These are phyloP conservation scores for Rhinoraja longicauda DNA, from an alignment of 2,797 vertebrate species.

Conservation along the genomic window DNA sequence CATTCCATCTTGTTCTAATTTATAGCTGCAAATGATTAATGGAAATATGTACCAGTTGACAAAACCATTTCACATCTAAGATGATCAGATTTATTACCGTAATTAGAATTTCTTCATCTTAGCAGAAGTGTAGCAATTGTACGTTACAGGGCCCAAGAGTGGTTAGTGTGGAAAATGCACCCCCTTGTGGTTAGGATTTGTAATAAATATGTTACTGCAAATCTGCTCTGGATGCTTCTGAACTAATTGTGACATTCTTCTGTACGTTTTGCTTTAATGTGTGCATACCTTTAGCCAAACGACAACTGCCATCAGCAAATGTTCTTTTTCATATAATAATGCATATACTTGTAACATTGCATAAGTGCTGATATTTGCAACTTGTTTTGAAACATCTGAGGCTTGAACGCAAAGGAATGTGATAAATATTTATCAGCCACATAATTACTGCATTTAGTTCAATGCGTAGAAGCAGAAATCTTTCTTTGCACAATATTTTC, in stretches of 20 bases:
- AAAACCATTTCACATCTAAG: conserved; percentile 99
- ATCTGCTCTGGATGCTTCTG: not conserved
- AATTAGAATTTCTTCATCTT: conserved; percentile 78
- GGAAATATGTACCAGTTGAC: conserved; percentile 98
- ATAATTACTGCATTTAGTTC: not conserved
- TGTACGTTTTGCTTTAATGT: conserved; percentile 3
- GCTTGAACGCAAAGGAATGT: not conserved
- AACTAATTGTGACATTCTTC: conserved; percentile 5
- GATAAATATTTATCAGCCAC: not conserved
- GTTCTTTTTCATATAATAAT: not conserved
- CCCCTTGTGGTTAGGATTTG: conserved; percentile 23
- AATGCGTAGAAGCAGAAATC: not conserved
- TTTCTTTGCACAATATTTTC: not conserved
- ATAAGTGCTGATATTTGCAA: not conserved
- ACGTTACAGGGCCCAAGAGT: not conserved
- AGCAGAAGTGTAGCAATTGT: conserved; percentile 55
- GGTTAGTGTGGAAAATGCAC: conserved; percentile 12
- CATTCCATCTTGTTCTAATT: conserved; percentile 84
- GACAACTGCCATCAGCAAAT: not conserved
- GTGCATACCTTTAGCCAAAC: not conserved
- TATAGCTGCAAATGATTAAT: conserved; percentile 90
- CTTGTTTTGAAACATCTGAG: not conserved
- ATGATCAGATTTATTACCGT: conserved; percentile 97
- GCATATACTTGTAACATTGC: not conserved
- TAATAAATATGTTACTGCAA: not conserved